These are phyloP conservation scores for Panorpa germanica DNA, from an alignment of 2,888 invertebrate species.

Conservation along the genomic window DNA sequence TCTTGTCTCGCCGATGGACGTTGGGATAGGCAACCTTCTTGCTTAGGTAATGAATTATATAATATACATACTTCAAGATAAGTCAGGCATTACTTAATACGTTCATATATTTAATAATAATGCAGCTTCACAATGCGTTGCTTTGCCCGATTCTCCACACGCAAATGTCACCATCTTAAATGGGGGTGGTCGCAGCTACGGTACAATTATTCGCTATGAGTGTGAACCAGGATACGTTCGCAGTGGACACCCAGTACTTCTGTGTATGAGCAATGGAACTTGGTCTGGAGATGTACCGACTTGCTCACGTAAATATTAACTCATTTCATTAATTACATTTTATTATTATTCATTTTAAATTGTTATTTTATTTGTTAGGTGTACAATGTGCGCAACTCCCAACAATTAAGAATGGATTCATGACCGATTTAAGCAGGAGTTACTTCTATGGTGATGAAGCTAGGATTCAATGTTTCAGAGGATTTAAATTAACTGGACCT, in stretches of 20 bases:
- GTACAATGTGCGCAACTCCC: constrained; percentile 56
- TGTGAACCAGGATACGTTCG: constrained; percentile 83
- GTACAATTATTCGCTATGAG: constrained; percentile 81
- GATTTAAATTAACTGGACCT: constrained; percentile 68
- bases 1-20: constrained; percentile 77
- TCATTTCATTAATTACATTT: neutral
- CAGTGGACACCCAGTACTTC: constrained; percentile 71
- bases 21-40: constrained; percentile 85
- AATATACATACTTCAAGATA: constrained; percentile 3
- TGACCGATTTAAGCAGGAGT: constrained; percentile 55
- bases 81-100: constrained; percentile 6
- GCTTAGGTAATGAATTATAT: constrained; percentile 40
- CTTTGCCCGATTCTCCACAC: constrained; percentile 70
- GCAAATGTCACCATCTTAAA: constrained; percentile 74
- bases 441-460: constrained; percentile 83
- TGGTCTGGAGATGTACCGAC: constrained; percentile 86
- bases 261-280: constrained; percentile 90
- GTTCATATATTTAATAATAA: constrained; percentile 11
- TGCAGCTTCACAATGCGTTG: constrained; percentile 76
- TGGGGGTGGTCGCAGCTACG: constrained; percentile 81
- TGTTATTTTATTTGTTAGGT: constrained; percentile 22
- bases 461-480: constrained; percentile 77
- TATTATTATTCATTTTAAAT: constrained; percentile 4
- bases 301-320: constrained; percentile 39
- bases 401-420: constrained; percentile 69